Evolutionary conservation across 1,140 invertebrate species (phyloP).

Genomic region (Drosophila kohkoa): DNA sequence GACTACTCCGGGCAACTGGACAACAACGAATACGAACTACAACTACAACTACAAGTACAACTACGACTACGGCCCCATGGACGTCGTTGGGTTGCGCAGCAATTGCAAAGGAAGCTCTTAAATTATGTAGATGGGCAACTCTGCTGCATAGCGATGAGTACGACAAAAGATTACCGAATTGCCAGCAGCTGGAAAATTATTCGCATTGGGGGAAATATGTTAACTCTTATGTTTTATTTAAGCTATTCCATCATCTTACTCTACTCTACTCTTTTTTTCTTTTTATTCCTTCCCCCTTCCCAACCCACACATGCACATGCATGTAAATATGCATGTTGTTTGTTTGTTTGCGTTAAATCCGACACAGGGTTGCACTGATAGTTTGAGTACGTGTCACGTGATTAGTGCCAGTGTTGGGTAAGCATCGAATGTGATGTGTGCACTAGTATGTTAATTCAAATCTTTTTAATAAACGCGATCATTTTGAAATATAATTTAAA

Average conservation of each 20-base stretch:
- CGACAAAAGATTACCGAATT: slow-evolving; percentile 39
- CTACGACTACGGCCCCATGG: not conserved
- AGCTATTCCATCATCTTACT: slow-evolving; percentile 1
- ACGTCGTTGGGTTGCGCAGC: not conserved
- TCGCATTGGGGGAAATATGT: slow-evolving; percentile 21
- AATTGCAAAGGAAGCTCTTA: slow-evolving; percentile 32
- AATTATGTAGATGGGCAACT: slow-evolving; percentile 37
- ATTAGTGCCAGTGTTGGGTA: not conserved
- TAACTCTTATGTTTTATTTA: slow-evolving; percentile 25
- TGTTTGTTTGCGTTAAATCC: too few species aligned
- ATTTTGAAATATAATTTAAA: too few species aligned
- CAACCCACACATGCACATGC: not conserved
- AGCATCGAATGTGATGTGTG: not conserved
- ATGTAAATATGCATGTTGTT: too few species aligned
- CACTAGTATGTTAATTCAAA: too few species aligned
- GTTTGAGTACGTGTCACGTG: not conserved
- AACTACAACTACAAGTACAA: too few species aligned
- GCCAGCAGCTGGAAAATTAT: slow-evolving; percentile 28
- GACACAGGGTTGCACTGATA: not conserved
- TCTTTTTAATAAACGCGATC: too few species aligned
- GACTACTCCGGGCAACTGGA: not conserved
- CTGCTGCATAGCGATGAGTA: slow-evolving; percentile 39
- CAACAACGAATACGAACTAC: too few species aligned
- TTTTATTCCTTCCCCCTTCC: too few species aligned
- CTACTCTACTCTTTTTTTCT: not conserved